phyloP scores from a whole-genome alignment of 2,888 invertebrate genomes.

The Drosophila borborema region DNA sequence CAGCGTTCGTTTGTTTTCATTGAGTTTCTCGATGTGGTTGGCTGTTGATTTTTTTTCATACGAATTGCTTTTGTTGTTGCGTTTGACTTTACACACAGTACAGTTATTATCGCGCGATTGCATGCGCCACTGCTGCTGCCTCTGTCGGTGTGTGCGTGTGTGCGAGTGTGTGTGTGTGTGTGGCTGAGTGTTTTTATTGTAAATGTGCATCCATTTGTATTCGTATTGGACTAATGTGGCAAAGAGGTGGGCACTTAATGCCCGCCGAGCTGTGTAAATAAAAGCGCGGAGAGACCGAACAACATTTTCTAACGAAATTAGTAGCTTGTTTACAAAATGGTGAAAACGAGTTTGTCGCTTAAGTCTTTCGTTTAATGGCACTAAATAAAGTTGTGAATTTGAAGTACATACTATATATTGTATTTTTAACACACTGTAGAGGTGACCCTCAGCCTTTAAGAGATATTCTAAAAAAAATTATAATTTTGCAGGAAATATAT shows the following conservation, averaged over 20 bases:
- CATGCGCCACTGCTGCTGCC: constrained; percentile 34
- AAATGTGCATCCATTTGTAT: constrained; percentile 77
- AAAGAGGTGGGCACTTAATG: constrained; percentile 76
- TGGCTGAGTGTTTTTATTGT: constrained; percentile 63
- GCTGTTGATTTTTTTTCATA: constrained; percentile 62
- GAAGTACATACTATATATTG: background rate
- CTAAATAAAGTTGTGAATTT: constrained; percentile 9
- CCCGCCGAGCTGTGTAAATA: constrained; percentile 71
- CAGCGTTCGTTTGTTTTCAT: constrained; percentile 74
- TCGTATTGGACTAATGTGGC: constrained; percentile 77
- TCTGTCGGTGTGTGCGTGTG: constrained; percentile 9
- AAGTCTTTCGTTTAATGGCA: constrained; percentile 58
- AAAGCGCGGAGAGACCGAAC: constrained; percentile 49
- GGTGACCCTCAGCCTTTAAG: background rate
- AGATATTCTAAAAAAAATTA: background rate
- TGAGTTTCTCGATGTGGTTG: constrained; percentile 77
- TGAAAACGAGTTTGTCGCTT: constrained; percentile 64
- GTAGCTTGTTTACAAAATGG: constrained; percentile 67
- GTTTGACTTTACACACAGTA: constrained; percentile 75
- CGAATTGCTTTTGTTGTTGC: constrained; percentile 48
- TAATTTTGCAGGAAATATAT: background rate
- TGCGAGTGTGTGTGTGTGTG: constrained; percentile 19
- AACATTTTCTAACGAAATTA: constrained; percentile 60
- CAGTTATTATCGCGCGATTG: constrained; percentile 73
- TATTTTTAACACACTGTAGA: background rate